Conservation (phyloP, 2,888 invertebrate genomes). For the Epiblema foenella region DNA sequence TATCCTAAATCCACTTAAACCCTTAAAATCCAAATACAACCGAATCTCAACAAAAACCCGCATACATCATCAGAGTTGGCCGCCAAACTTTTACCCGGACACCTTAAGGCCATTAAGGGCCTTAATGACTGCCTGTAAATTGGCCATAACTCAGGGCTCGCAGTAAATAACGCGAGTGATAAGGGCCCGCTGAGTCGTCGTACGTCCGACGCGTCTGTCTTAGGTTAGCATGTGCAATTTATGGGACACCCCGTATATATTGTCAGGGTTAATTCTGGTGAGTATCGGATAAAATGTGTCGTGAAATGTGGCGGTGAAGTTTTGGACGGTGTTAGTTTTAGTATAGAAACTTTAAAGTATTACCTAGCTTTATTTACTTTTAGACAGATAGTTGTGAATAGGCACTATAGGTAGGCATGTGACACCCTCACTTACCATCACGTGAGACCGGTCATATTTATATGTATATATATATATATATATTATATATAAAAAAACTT, state of each 20-base stretch:
- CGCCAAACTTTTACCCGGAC: constrained; percentile 77
- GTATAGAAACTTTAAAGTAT: background rate
- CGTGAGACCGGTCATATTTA: too few relatives aligned
- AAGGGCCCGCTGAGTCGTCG: constrained; percentile 82
- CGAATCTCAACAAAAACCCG: constrained; percentile 48
- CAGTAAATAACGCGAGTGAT: constrained; percentile 82
- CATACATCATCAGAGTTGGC: constrained; percentile 67
- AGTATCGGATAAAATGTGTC: constrained; percentile 37
- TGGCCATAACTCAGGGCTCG: constrained; percentile 81
- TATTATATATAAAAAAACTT: too few relatives aligned
- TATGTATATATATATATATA: too few relatives aligned
- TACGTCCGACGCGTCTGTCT: constrained; percentile 78
- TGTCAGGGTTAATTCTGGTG: constrained; percentile 49
- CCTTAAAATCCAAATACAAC: constrained; percentile 51
- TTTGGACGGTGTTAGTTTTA: background rate
- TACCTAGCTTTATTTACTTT: background rate
- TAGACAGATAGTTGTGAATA: too few relatives aligned
- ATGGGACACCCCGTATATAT: constrained; percentile 61
- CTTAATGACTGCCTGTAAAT: constrained; percentile 84
- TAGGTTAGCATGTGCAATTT: constrained; percentile 78
- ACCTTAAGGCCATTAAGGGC: constrained; percentile 82
- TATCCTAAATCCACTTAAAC: constrained; percentile 12
- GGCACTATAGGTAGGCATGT: too few relatives aligned
- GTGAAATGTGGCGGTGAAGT: constrained; percentile 17
- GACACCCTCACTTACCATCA: too few relatives aligned